A percentile compares a stretch with the other conserved stretches of the same genome.
Evolutionary conservation across 1,140 invertebrate species (phyloP).

Genomic region (Eubasilissa regina): DNA sequence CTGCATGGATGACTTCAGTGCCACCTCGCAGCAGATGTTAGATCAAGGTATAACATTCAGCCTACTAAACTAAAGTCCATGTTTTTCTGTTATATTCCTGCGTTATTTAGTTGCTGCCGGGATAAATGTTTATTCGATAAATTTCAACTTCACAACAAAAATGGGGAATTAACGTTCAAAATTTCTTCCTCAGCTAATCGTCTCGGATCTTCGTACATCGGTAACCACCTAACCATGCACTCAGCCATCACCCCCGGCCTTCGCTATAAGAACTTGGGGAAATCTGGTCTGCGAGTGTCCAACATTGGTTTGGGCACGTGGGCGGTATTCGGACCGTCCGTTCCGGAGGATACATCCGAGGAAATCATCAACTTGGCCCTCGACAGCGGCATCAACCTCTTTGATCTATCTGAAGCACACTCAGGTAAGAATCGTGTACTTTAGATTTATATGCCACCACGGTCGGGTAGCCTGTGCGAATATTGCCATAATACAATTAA

Average conservation of each 20-base stretch:
- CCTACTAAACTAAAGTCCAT: neutral
- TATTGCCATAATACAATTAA: too few relatives aligned
- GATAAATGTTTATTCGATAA: too few relatives aligned
- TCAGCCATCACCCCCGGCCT: conserved; percentile 82
- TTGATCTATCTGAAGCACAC: conserved; percentile 96
- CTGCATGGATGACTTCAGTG: conserved; percentile 94
- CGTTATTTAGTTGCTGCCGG: too few relatives aligned
- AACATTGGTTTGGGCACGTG: conserved; percentile 94
- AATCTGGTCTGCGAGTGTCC: conserved; percentile 92
- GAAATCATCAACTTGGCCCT: conserved; percentile 94
- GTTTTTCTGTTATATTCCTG: too few relatives aligned
- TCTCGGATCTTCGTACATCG: conserved; percentile 67
- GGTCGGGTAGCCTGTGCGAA: neutral
- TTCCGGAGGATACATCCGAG: conserved; percentile 91
- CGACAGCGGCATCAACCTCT: conserved; percentile 96
- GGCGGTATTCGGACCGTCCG: conserved; percentile 86
- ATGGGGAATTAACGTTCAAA: conserved; percentile 38
- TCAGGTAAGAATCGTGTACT: conserved; percentile 73
- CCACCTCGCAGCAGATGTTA: conserved; percentile 71
- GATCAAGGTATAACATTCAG: conserved; percentile 66
- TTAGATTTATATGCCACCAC: neutral
- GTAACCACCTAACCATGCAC: conserved; percentile 68
- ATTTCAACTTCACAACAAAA: too few relatives aligned
- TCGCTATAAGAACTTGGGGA: conserved; percentile 92
- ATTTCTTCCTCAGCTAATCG: conserved; percentile 65